These are phyloP conservation scores for Drosophila trichaetosa DNA, from an alignment of 2,888 invertebrate species.

Conservation along the genomic window DNA sequence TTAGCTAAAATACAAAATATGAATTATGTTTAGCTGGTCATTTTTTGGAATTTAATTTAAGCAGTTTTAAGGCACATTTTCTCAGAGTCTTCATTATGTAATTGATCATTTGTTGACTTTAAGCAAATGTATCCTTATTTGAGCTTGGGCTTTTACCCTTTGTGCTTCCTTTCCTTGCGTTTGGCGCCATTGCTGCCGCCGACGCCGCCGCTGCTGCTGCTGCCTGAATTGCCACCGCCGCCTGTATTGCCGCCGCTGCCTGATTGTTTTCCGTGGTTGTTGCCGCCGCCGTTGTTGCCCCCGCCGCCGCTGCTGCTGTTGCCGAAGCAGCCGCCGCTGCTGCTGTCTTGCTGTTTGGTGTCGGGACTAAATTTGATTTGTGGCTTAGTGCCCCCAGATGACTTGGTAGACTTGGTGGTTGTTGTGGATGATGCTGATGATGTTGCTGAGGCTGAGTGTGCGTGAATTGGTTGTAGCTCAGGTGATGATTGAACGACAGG, in stretches of 20 bases:
- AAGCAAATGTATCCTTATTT: not conserved
- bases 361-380: constrained; percentile 85
- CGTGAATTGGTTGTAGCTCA: constrained; percentile 88
- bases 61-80: not conserved
- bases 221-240: constrained; percentile 67
- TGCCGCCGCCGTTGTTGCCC: constrained; percentile 80
- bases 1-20: constrained; percentile 83
- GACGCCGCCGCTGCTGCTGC: constrained; percentile 72
- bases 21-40: not conserved
- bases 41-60: not conserved
- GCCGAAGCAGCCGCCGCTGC: constrained; percentile 66
- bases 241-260: constrained; percentile 55
- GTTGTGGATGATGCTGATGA: constrained; percentile 86
- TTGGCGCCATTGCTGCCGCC: constrained; percentile 85
- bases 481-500: constrained; percentile 90
- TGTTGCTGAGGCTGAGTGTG: constrained; percentile 86
- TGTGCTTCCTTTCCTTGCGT: constrained; percentile 86
- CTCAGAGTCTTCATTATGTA: not conserved
- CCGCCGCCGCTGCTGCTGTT: not conserved
- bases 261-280: constrained; percentile 86
- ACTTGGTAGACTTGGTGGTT: constrained; percentile 87
- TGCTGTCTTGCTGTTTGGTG: constrained; percentile 86
- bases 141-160: constrained; percentile 85
- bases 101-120: not conserved
- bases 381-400: constrained; percentile 85